Conservation (phyloP, 2,797 vertebrate genomes). For the Epinephelus malabaricus region DNA sequence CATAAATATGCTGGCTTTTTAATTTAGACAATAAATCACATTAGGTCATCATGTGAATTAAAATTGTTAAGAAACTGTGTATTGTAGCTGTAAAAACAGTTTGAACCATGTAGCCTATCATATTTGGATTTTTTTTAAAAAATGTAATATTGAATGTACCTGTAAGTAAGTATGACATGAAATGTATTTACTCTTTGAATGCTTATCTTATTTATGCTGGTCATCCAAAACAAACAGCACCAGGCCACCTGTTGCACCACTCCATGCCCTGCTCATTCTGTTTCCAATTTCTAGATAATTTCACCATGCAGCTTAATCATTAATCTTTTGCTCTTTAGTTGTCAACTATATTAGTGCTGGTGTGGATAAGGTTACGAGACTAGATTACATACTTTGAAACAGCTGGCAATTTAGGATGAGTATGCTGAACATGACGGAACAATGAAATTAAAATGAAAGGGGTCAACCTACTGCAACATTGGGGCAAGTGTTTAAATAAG, state of each 20-base stretch:
- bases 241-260: not conserved
- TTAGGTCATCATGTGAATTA: no score
- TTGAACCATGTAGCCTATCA: no score
- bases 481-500: no score
- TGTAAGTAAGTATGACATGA: no score
- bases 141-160: no score
- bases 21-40: no score
- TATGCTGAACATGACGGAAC: not conserved
- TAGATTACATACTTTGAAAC: not conserved
- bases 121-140: no score
- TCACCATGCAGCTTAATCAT: not conserved
- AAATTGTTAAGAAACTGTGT: no score
- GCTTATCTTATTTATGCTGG: not conserved
- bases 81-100: not conserved
- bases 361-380: no score
- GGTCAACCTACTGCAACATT: no score
- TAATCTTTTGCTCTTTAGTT: not conserved
- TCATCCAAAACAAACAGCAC: not conserved
- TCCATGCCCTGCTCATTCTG: not conserved
- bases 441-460: not conserved
- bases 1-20: no score
- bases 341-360: not conserved
- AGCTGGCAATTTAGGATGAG: not conserved
- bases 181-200: not conserved
- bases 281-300: not conserved